Evolutionary conservation across 2,113 vertebrate genomes (phyloP).

Genomic region (Caloenas nicobarica): DNA sequence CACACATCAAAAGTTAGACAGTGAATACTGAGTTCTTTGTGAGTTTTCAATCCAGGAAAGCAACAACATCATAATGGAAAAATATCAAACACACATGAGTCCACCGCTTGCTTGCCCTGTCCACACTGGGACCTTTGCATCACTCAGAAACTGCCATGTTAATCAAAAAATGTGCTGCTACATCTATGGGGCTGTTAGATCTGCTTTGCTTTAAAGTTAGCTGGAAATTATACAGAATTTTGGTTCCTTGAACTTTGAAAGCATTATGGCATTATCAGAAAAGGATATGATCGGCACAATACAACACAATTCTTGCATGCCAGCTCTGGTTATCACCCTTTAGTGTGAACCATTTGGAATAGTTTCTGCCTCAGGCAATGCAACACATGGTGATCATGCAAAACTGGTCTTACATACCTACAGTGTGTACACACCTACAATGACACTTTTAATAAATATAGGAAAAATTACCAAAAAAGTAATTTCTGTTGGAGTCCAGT

Average conservation of each 20-base stretch:
- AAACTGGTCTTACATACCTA: neutral
- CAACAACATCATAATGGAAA: neutral
- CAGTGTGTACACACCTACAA: neutral
- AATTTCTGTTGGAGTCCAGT: neutral
- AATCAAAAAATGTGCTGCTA: neutral
- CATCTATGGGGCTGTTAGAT: neutral
- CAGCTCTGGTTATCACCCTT: neutral
- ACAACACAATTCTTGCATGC: neutral
- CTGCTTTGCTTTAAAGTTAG: neutral
- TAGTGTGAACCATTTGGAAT: neutral
- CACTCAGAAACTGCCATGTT: neutral
- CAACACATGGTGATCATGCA: neutral
- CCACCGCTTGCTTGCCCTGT: rapidly evolving
- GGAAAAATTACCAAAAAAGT: neutral
- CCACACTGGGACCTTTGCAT: neutral
- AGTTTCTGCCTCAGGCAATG: neutral
- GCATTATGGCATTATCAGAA: neutral
- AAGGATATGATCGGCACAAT: neutral
- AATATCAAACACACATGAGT: neutral
- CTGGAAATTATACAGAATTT: neutral
- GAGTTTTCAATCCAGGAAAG: neutral
- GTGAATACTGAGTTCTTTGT: neutral
- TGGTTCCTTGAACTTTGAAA: neutral
- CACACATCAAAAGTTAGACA: neutral
- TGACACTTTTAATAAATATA: neutral